These are phyloP conservation scores for Aquatica leii DNA, from an alignment of 2,888 invertebrate species.

Conservation along the genomic window DNA sequence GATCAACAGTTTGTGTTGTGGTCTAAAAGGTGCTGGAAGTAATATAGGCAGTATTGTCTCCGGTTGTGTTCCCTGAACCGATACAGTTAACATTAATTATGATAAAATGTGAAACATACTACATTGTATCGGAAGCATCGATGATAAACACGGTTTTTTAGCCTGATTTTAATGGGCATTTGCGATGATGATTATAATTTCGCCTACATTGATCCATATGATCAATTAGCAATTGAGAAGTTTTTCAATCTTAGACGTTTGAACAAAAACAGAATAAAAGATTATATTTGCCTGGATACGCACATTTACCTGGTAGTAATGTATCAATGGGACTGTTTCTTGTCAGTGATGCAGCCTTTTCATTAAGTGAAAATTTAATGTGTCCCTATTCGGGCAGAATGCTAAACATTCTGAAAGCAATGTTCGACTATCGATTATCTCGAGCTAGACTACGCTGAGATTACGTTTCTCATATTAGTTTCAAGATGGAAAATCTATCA, in stretches of 20 bases:
- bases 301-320: background rate
- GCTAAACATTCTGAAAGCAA: constrained; percentile 19
- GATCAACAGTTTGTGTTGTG: constrained; percentile 12
- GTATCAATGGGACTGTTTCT: constrained; percentile 14
- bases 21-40: constrained; percentile 12
- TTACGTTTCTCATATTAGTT: constrained; percentile 33
- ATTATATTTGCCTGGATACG: background rate
- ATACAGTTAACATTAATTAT: no score
- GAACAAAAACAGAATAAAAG: background rate
- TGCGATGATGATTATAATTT: constrained; percentile 50
- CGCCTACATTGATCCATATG: constrained; percentile 48
- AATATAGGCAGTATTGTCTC: background rate
- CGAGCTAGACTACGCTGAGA: constrained; percentile 31
- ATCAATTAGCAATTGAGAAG: constrained; percentile 48
- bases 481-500: constrained; percentile 36
- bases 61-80: background rate
- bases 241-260: constrained; percentile 33
- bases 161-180: constrained; percentile 49
- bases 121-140: constrained; percentile 47
- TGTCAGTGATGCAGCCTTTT: constrained; percentile 23
- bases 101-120: constrained; percentile 14
- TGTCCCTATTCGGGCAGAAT: constrained; percentile 15
- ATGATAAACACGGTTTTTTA: constrained; percentile 48
- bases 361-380: constrained; percentile 19
- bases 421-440: constrained; percentile 22